Evolutionary conservation across 2,797 vertebrate genomes (phyloP).

Genomic region (Apogon talboti): DNA sequence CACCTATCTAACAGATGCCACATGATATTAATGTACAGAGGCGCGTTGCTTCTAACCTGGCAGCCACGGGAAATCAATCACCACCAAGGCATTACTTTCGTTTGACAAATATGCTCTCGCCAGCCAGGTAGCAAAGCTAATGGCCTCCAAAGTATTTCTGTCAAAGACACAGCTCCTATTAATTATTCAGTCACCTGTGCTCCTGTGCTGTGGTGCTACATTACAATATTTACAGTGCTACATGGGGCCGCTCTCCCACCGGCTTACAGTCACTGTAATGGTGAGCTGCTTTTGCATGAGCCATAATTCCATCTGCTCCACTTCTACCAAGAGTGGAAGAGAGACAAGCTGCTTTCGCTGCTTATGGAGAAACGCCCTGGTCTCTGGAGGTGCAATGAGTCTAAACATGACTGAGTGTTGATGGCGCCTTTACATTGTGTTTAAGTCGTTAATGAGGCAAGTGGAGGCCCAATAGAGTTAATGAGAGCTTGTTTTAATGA

Average conservation of each 20-base stretch:
- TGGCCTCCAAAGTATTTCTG: constrained; percentile 83
- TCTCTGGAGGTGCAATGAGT: constrained; percentile 46
- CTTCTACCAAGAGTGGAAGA: constrained; percentile 24
- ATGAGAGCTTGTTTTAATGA: neutral
- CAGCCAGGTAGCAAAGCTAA: constrained; percentile 77
- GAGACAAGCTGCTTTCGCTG: constrained; percentile 50
- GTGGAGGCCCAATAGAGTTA: constrained; percentile 22
- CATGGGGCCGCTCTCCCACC: constrained; percentile 55
- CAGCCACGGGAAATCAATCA: constrained; percentile 79
- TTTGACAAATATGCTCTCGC: constrained; percentile 79
- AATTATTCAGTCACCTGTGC: constrained; percentile 83
- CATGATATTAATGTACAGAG: constrained; percentile 78
- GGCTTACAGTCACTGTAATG: constrained; percentile 52
- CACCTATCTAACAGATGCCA: constrained; percentile 76
- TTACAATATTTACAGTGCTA: constrained; percentile 78
- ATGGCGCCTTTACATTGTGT: constrained; percentile 50
- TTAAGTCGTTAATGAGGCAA: constrained; percentile 59
- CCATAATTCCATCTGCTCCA: constrained; percentile 62
- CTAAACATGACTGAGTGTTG: constrained; percentile 51
- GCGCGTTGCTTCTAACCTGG: constrained; percentile 71
- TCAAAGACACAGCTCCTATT: constrained; percentile 78
- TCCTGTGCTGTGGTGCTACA: constrained; percentile 67
- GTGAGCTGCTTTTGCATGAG: constrained; percentile 60
- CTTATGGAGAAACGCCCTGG: constrained; percentile 37
- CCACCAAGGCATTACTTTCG: constrained; percentile 64